Percentiles rank a stretch among this genome's conserved stretches.
Evolutionary conservation across 1,140 invertebrate species (phyloP).

Genomic region (Pseudomyrmex sp.): DNA sequence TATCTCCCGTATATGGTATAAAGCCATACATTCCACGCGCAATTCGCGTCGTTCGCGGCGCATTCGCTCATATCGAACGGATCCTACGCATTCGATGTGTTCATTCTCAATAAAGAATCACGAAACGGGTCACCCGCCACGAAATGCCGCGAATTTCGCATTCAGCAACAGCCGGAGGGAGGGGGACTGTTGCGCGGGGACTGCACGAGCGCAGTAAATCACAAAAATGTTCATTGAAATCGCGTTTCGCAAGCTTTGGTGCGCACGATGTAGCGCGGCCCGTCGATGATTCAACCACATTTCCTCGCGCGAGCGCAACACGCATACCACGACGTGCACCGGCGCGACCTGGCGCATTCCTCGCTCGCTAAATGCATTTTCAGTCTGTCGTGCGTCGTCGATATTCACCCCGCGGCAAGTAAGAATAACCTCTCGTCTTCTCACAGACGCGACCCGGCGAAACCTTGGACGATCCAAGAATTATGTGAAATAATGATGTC

Average conservation of each 20-base stretch:
- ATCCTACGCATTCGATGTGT: background rate
- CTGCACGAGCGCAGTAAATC: slow-evolving; percentile 51
- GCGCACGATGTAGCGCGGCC: slow-evolving; percentile 12
- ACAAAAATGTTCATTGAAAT: slow-evolving; percentile 56
- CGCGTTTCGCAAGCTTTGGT: slow-evolving; percentile 62
- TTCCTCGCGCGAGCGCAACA: slow-evolving; percentile 60
- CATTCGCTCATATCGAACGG: slow-evolving; percentile 14
- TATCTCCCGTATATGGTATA: slow-evolving; percentile 12
- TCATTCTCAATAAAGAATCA: slow-evolving; percentile 20
- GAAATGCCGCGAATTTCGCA: slow-evolving; percentile 14
- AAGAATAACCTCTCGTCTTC: slow-evolving; percentile 11
- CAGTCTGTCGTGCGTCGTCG: slow-evolving; percentile 36
- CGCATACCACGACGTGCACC: slow-evolving; percentile 42
- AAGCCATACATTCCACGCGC: background rate
- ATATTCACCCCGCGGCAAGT: slow-evolving; percentile 13
- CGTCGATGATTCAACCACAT: slow-evolving; percentile 71
- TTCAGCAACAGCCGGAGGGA: slow-evolving; percentile 1
- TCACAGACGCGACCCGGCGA: slow-evolving; percentile 28
- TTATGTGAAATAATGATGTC: slow-evolving; percentile 75
- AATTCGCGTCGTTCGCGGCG: background rate
- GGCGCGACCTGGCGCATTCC: slow-evolving; percentile 65
- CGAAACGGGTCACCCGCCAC: slow-evolving; percentile 28
- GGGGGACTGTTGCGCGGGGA: background rate
- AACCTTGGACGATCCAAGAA: slow-evolving; percentile 67
- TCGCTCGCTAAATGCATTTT: slow-evolving; percentile 61